Evolutionary conservation across 2,888 invertebrate genomes (phyloP).

Genomic region (Hydraecia micacea): DNA sequence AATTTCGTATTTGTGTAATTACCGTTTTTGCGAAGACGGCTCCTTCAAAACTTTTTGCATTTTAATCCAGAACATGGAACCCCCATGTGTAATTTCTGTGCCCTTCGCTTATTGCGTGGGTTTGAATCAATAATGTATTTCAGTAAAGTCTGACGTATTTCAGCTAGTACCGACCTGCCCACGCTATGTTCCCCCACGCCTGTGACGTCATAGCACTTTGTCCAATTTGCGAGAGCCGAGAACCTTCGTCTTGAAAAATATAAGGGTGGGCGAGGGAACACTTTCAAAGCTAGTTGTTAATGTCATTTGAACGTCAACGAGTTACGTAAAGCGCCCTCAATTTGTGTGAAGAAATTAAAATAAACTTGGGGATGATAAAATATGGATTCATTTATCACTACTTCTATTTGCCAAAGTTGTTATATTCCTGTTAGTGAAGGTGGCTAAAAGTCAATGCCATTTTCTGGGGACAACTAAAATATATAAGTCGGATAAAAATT

Average conservation of each 20-base stretch:
- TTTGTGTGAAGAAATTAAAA: constrained; percentile 13
- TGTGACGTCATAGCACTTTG: constrained; percentile 41
- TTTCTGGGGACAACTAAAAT: not conserved
- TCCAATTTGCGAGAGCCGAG: constrained; percentile 22
- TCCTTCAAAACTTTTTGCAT: not conserved
- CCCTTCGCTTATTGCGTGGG: not conserved
- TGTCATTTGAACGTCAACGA: constrained; percentile 10
- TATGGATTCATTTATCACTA: not conserved
- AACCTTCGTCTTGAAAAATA: constrained; percentile 3
- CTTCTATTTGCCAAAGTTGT: not conserved
- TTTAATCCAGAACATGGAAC: not conserved
- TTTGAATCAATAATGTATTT: constrained; percentile 14
- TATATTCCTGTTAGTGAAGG: not conserved
- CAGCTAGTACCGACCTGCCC: not conserved
- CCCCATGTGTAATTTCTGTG: not conserved
- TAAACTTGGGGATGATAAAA: not conserved
- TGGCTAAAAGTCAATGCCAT: not conserved
- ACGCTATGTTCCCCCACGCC: constrained; percentile 18
- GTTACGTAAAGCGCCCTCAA: constrained; percentile 27
- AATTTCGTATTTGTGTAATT: not conserved
- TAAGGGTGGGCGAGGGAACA: constrained; percentile 4
- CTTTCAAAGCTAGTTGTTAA: constrained; percentile 12
- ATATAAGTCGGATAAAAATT: not conserved
- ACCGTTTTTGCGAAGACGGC: not conserved
- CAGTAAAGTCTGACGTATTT: constrained; percentile 29